Base-by-base conservation (phyloP, 2,113 vertebrate species). In the Myotis yumanensis region DNA sequence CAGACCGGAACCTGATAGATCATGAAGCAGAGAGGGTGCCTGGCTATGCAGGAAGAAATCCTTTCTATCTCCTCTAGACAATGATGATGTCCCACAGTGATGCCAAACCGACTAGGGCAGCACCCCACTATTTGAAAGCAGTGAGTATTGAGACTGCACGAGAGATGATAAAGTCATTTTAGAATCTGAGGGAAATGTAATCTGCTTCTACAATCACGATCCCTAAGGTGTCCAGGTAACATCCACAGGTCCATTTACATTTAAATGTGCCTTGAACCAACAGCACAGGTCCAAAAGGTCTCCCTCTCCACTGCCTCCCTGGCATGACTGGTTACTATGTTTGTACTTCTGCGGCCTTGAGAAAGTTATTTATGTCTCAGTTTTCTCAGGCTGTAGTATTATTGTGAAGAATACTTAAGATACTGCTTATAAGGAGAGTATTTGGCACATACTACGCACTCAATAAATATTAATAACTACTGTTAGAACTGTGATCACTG, bases 141-240 rank as follows among this genome's bases (percentile, higher is more conserved):
- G 40, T 6, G 22, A 83, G 43, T 57, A 71, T 57, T 92, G 80
- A 73, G 75, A 16, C 57, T 28, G 12, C 28, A 37, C 12, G 52
- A 87, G 18, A 91, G 73, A 69, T 35, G 69, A 90, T 28, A 20
- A 66, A 64, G 28, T 48, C 83, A 52, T 76, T 75, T 93, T 62
- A 40, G 51, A 76, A 59, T 77, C 73, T 28, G 51, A 86, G 48
- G 37, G n/a, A 52, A 81, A 72, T 62, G 18, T n/a, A n/a, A 82
- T 72, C 59, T 52, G 28, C 32, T 72, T 59, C 72, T 22, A 17
- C 37, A 32, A 14, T 32, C 23, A 20, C 1, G 30, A 16, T 18
- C 57, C 52, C 71, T 12, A 0, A 51, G 22, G 51, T 11, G 23
- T 52, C 35, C 37, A 52, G 20, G 7, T 20, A 66, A 72, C 7